A percentile compares a stretch with the other conserved stretches of the same genome.
These are phyloP conservation scores for Drosophila sp. DNA, from an alignment of 1,140 invertebrate genomes.

Conservation along the genomic window DNA sequence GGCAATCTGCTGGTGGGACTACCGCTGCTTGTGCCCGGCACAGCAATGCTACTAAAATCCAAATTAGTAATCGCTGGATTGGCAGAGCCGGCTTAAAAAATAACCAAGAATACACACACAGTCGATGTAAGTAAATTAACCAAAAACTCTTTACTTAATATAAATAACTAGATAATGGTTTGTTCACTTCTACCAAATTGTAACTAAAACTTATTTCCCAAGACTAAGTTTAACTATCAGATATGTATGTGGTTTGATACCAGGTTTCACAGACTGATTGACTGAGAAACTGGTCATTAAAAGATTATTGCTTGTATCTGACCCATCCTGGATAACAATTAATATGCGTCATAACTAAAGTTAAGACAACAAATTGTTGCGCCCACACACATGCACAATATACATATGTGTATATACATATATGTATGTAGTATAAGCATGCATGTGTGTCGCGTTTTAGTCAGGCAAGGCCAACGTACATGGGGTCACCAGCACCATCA, in stretches of 20 bases:
- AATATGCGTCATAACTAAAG: slow-evolving; percentile 5
- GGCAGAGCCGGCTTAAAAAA: slow-evolving; percentile 3
- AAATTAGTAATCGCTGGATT: slow-evolving; percentile 81
- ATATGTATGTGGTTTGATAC: no score
- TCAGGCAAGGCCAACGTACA: slow-evolving; percentile 50
- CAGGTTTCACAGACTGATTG: no score
- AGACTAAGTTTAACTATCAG: no score
- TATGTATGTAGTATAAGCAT: not conserved
- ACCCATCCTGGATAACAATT: not conserved
- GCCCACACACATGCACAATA: slow-evolving; percentile 44
- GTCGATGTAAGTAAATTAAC: no score
- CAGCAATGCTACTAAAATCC: slow-evolving; percentile 93
- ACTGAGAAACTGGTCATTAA: no score
- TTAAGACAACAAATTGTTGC: slow-evolving; percentile 31
- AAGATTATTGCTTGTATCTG: no score
- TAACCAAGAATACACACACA: not conserved
- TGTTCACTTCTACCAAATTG: no score
- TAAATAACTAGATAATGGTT: no score
- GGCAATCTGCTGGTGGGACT: slow-evolving; percentile 51
- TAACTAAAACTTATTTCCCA: no score
- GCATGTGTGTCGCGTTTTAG: not conserved
- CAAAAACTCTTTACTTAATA: no score
- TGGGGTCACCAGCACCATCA: slow-evolving; percentile 42
- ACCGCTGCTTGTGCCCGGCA: slow-evolving; percentile 85
- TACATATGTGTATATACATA: not conserved